phyloP scores from a whole-genome alignment of 2,113 vertebrate genomes.

The Etheostoma spectabile region DNA sequence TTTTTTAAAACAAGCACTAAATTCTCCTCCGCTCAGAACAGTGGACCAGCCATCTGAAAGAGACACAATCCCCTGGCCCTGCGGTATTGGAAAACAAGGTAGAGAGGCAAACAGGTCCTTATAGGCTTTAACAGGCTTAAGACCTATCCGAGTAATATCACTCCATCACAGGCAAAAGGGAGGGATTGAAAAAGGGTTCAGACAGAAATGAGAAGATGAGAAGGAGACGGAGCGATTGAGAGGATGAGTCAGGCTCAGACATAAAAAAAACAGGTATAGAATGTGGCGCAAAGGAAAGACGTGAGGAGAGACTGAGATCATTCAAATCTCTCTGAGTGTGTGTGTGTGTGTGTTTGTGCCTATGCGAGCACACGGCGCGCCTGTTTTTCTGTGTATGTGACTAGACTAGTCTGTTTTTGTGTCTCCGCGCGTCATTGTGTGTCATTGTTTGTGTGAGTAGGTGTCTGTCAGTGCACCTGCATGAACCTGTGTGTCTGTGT shows the following conservation, averaged over 20 bases:
- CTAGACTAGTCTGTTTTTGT: conserved; percentile 76
- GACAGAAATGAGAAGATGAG: conserved; percentile 75
- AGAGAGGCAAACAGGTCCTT: conserved; percentile 70
- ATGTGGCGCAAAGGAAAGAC: conserved; percentile 67
- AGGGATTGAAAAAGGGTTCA: conserved; percentile 70
- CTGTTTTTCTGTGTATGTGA: conserved; percentile 70
- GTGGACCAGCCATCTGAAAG: conserved; percentile 54
- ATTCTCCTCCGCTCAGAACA: conserved; percentile 43
- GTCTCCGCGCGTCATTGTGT: conserved; percentile 58
- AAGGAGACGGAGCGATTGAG: conserved; percentile 74
- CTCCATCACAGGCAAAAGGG: conserved; percentile 71
- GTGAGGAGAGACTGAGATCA: conserved; percentile 74
- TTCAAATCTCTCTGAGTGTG: conserved; percentile 57
- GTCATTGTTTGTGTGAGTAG: conserved; percentile 75
- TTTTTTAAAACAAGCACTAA: conserved; percentile 39
- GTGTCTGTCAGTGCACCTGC: conserved; percentile 68
- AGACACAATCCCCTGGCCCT: conserved; percentile 52
- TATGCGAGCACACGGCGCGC: conserved; percentile 33
- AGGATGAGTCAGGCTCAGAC: conserved; percentile 80
- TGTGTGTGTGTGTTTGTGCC: conserved; percentile 33
- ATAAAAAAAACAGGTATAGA: conserved; percentile 78
- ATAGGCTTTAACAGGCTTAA: conserved; percentile 72
- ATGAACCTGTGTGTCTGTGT: conserved; percentile 43
- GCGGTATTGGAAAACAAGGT: conserved; percentile 66
- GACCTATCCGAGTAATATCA: conserved; percentile 75